Base-by-base conservation (phyloP, 2,888 invertebrate species). In the Ophion obscuratus region DNA sequence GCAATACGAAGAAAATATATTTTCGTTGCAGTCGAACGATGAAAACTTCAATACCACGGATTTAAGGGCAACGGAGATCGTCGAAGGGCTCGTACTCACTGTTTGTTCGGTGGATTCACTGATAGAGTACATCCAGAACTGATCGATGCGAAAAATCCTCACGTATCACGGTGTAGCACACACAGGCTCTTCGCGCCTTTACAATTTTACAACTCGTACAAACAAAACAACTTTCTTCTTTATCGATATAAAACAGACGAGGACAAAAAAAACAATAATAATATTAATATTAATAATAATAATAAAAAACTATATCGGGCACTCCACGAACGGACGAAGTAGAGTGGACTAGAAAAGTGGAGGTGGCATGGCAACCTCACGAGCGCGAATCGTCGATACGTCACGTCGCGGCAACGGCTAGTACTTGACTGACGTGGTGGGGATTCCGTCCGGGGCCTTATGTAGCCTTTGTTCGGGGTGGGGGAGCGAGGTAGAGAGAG, bases 391-490 rank as follows among this genome's bases (percentile, higher is more conserved):
- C 81, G 81, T 84, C 87, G 82, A 57, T 83, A 82, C 83, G 82
- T 88, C 85, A 83, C 83, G 85, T 78, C 89, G 86, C 88, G 86
- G 86, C 91, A 91, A 92, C 91, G 91, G 90, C 90, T 90, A 88
- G 89, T 90, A 91, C 89, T 88, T 87, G 88, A 94, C 93, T 93
- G 92, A 90, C 91, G 90, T 89, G 90, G 91, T 88, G 89, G 92
- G 91, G 90, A 88, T 83, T 87, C 79, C 64, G 62, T 81, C 64
- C 79, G 91, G 89, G 93, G 93, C 93, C 94, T 93, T 93, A 93
- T 93, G 93, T 93, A 93, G 90, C 88, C 90, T 91, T 82, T 87
- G 80, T n/a, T 75, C 53, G 67, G 57, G 75, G 90, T 88, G 88
- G 89, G 87, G 89, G 88, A 84, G 27, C 53, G 53, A 66, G 73